A percentile compares a stretch with the other conserved stretches of the same genome.
phyloP scores from a whole-genome alignment of 2,113 vertebrate species.

The Tachysurus vachellii region DNA sequence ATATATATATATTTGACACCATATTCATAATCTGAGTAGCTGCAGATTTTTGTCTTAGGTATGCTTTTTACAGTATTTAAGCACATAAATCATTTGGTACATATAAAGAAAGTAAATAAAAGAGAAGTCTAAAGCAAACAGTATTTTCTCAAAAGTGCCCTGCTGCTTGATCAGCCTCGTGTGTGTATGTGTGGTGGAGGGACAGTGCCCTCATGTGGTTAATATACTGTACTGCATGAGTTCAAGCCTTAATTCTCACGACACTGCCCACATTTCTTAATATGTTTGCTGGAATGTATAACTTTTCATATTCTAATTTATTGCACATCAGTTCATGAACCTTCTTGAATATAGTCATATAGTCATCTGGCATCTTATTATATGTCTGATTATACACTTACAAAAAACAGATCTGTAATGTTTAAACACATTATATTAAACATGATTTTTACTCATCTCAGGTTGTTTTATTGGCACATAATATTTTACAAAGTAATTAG shows the following conservation, averaged over 20 bases:
- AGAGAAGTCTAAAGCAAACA: background rate
- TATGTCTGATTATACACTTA: background rate
- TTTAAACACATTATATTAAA: too few relatives aligned
- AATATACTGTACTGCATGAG: conserved; percentile 2
- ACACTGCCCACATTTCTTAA: too few relatives aligned
- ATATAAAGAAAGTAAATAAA: background rate
- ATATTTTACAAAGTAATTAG: background rate
- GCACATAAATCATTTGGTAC: background rate
- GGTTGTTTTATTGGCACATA: background rate
- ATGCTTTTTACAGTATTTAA: background rate
- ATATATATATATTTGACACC: background rate
- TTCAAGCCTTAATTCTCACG: background rate
- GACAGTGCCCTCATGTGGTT: conserved; percentile 46
- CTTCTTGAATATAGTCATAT: background rate
- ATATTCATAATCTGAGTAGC: background rate
- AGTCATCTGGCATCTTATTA: background rate
- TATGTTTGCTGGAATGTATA: background rate
- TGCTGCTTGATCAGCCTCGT: background rate
- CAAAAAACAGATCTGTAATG: background rate
- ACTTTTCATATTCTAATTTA: background rate
- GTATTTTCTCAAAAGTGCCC: background rate
- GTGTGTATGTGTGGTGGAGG: conserved; percentile 29
- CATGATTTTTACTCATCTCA: background rate
- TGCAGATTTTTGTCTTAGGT: background rate
- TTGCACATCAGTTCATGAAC: background rate